Conservation (phyloP, 2,797 vertebrate species). For the Coregonus ussuriensis region DNA sequence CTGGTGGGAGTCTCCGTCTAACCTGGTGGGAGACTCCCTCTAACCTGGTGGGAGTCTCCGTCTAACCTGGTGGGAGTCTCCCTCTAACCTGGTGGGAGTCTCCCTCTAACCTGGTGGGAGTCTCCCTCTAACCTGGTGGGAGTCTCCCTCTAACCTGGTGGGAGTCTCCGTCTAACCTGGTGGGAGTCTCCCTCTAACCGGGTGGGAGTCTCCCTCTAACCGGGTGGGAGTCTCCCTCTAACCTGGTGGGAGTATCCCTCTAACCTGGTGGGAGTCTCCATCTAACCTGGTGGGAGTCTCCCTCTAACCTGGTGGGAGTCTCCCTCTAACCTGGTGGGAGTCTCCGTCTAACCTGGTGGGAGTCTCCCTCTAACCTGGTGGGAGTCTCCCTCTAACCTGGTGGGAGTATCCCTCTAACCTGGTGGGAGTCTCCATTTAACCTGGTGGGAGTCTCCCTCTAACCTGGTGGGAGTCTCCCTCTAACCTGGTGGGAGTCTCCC, state of each 20-base stretch:
- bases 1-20: background rate
- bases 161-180: background rate
- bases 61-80: background rate
- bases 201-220: background rate
- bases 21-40: background rate
- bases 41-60: background rate
- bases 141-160: background rate
- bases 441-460: background rate
- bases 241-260: background rate
- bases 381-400: background rate
- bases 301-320: background rate
- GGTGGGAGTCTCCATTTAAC: background rate
- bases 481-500: background rate
- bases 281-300: background rate
- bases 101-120: background rate
- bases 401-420: background rate
- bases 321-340: background rate
- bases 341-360: too few species aligned
- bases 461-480: background rate
- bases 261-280: background rate
- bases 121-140: too few species aligned
- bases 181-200: background rate
- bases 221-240: background rate
- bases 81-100: too few species aligned
- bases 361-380: background rate